phyloP scores from a whole-genome alignment of 1,140 invertebrate genomes.

The Drosophila truncata region DNA sequence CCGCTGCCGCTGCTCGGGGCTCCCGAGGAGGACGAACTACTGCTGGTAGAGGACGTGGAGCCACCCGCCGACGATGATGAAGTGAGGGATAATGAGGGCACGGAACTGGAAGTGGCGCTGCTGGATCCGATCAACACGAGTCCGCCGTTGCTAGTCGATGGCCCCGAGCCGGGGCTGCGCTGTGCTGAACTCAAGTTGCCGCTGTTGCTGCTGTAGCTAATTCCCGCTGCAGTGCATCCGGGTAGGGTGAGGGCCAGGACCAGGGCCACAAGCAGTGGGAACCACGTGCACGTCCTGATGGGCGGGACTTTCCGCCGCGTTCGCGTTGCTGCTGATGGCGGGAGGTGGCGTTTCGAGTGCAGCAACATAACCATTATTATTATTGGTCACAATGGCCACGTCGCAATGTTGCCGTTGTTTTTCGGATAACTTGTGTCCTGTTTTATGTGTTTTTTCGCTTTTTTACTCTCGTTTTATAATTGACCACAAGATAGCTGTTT shows the following conservation, averaged over 20 bases:
- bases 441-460: constrained; percentile 27
- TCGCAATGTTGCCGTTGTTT: constrained; percentile 58
- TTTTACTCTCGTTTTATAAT: constrained; percentile 42
- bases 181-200: constrained; percentile 63
- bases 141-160: constrained; percentile 57
- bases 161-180: constrained; percentile 26
- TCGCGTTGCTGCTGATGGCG: constrained; percentile 63
- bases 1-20: constrained; percentile 27
- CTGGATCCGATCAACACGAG: constrained; percentile 72
- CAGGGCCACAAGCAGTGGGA: constrained; percentile 19
- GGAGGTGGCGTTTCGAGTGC: constrained; percentile 68
- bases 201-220: constrained; percentile 61
- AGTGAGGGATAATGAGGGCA: constrained; percentile 74
- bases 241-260: constrained; percentile 24
- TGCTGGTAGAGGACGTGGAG: constrained; percentile 25
- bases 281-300: constrained; percentile 14
- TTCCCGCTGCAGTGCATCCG: constrained; percentile 48
- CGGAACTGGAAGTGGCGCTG: constrained; percentile 57
- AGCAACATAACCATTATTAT: constrained; percentile 80
- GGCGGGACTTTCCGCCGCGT: constrained; percentile 59
- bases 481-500: constrained; percentile 74
- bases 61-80: constrained; percentile 54
- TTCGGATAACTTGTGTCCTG: constrained; percentile 38
- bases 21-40: constrained; percentile 29
- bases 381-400: constrained; percentile 78